phyloP scores from a whole-genome alignment of 2,797 vertebrate species.

The Danio choprae region DNA sequence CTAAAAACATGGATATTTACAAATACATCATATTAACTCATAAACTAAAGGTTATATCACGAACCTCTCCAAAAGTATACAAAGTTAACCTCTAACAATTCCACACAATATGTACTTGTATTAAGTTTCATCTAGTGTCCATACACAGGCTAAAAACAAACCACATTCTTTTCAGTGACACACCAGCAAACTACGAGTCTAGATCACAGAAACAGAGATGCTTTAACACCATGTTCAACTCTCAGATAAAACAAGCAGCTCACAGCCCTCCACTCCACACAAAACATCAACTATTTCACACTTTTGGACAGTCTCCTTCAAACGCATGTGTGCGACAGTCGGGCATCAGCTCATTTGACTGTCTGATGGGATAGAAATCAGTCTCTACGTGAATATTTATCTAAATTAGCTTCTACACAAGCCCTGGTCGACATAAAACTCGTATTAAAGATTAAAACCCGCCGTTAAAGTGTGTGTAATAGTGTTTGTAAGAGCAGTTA shows the following conservation, averaged over 20 bases:
- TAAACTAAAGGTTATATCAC: background rate
- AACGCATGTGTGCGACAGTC: background rate
- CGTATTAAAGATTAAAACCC: background rate
- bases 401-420: background rate
- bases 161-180: conserved; percentile 9
- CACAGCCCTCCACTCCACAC: background rate
- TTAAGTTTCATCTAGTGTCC: background rate
- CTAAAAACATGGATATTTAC: too few relatives aligned
- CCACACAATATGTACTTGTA: accelerated
- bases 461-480: too few relatives aligned
- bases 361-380: background rate
- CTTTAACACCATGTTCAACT: background rate
- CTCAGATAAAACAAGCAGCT: background rate
- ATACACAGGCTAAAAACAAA: background rate
- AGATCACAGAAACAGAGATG: background rate
- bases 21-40: background rate
- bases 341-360: background rate
- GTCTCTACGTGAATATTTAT: background rate
- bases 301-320: background rate
- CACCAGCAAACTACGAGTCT: background rate
- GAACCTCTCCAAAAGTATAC: background rate
- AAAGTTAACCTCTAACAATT: background rate
- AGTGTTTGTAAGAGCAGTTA: conserved; percentile 3
- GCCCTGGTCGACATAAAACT: background rate
- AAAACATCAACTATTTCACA: background rate